phyloP scores from a whole-genome alignment of 23 tunicate genomes.

The Trididemnum nubilum region DNA sequence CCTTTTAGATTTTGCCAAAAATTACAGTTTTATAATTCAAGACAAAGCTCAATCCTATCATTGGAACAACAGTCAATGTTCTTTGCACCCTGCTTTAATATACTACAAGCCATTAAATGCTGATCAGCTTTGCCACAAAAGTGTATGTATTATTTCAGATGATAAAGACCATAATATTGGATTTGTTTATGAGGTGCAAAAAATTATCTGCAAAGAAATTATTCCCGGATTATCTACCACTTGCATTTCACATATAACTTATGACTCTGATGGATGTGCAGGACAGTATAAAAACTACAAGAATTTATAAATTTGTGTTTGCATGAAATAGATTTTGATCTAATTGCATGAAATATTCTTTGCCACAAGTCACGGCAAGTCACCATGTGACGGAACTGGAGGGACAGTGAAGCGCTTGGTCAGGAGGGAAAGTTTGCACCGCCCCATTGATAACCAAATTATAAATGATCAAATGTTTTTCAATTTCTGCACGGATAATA shows the following conservation, averaged over 20 bases:
- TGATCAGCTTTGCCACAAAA: background rate
- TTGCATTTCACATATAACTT: background rate
- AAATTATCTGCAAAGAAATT: background rate
- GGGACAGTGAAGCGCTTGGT: slow-evolving; percentile 22
- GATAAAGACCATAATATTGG: slow-evolving; percentile 8
- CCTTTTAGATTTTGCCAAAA: slow-evolving; percentile 6
- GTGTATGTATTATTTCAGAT: slow-evolving; percentile 7
- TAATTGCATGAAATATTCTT: background rate
- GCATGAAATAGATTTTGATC: slow-evolving; percentile 2
- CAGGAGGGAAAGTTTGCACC: slow-evolving; percentile 21
- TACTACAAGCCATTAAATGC: background rate
- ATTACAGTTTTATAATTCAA: slow-evolving; percentile 14
- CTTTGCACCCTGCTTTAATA: slow-evolving; percentile 17
- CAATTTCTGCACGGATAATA: background rate
- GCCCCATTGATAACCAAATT: background rate
- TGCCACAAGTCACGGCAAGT: slow-evolving; percentile 22
- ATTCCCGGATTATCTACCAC: background rate
- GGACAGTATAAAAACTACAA: slow-evolving; percentile 29
- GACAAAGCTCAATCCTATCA: slow-evolving; percentile 17
- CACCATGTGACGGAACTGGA: slow-evolving; percentile 24
- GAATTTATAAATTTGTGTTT: slow-evolving; percentile 8
- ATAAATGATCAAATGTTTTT: background rate
- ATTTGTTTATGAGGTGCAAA: slow-evolving; percentile 24
- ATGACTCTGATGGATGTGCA: slow-evolving; percentile 23
- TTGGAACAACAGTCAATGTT: slow-evolving; percentile 31